phyloP scores from a whole-genome alignment of 2,113 vertebrate species.

The Erythrocercus mccallii region DNA sequence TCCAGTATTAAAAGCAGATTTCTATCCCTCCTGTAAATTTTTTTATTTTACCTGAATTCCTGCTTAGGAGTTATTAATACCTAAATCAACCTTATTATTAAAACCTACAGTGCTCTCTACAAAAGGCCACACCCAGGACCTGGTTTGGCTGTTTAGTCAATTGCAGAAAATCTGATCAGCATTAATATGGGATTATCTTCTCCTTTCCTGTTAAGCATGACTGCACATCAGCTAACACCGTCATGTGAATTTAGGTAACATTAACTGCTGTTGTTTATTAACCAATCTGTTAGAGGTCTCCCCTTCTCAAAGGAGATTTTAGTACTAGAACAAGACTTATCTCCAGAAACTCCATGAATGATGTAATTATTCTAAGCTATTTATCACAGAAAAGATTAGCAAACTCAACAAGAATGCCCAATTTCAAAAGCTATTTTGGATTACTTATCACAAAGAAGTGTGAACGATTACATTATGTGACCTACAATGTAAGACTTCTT shows the following conservation, averaged over 20 bases:
- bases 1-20: neutral
- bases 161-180: neutral
- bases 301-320: neutral
- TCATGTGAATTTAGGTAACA: neutral
- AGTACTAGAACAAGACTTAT: neutral
- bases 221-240: neutral
- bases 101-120: neutral
- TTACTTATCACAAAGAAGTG: neutral
- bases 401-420: neutral
- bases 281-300: neutral
- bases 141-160: neutral
- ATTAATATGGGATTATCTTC: neutral
- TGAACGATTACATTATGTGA: conserved; percentile 2
- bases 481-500: neutral
- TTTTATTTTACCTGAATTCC: neutral
- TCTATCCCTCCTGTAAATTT: neutral
- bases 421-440: conserved; percentile 5
- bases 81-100: neutral
- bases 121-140: neutral
- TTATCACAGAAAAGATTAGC: neutral
- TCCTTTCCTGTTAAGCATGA: neutral
- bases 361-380: neutral
- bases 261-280: neutral
- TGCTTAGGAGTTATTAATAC: neutral
- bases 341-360: neutral